Evolutionary conservation across 2,888 invertebrate species (phyloP).

Genomic region (Teleogryllus oceanicus): DNA sequence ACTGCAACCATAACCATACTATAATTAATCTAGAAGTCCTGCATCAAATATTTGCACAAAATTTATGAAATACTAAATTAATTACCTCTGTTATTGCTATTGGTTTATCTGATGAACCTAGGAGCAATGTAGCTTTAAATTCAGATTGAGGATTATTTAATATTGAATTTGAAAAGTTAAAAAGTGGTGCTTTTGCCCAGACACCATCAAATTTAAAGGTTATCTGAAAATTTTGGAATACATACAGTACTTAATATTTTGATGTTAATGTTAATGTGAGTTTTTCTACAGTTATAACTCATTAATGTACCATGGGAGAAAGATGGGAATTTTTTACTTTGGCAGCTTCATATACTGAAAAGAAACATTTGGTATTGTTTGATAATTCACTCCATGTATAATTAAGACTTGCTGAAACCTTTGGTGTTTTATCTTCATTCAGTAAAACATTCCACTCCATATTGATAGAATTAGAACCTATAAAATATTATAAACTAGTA

Average conservation of each 20-base stretch:
- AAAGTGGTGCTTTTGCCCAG: background rate
- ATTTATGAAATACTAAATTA: too few species aligned
- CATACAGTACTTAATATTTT: too few species aligned
- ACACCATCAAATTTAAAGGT: background rate
- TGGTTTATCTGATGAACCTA: background rate
- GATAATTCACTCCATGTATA: background rate
- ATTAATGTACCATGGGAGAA: too few species aligned
- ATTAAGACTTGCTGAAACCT: background rate
- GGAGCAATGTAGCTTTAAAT: background rate
- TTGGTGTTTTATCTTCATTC: background rate
- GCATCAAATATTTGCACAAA: background rate
- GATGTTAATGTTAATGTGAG: too few species aligned
- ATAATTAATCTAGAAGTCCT: background rate
- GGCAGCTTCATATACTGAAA: too few species aligned
- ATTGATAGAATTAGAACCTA: background rate
- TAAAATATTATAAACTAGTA: background rate
- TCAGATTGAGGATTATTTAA: background rate
- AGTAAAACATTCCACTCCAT: constrained; percentile 1
- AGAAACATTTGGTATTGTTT: background rate
- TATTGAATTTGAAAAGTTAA: background rate
- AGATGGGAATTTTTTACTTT: too few species aligned
- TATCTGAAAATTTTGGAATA: background rate
- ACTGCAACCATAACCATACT: background rate
- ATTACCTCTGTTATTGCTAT: background rate
- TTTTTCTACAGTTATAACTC: too few species aligned